Evolutionary conservation across 2,113 vertebrate genomes (phyloP).

Genomic region (Microcebus ravelobensis): DNA sequence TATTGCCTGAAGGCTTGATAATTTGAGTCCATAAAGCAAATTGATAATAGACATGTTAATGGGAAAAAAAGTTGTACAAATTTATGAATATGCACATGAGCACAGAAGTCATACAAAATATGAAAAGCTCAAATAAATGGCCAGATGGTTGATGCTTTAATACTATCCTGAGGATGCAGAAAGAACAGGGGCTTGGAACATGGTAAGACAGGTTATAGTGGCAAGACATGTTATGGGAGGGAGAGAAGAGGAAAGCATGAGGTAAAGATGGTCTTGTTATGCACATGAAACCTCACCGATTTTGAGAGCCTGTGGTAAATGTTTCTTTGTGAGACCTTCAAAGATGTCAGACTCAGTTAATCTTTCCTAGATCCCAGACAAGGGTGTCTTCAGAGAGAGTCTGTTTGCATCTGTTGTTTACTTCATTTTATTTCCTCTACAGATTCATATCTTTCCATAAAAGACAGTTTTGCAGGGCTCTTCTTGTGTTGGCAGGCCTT

Average conservation of each 20-base stretch:
- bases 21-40: not conserved
- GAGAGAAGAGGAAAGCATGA: not conserved
- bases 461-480: not conserved
- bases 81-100: not conserved
- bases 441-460: not conserved
- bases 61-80: not conserved
- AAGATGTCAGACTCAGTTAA: not conserved
- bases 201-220: not conserved
- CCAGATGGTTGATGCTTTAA: not conserved
- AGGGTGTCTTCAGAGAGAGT: not conserved
- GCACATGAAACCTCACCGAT: not conserved
- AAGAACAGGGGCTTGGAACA: not conserved
- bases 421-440: not conserved
- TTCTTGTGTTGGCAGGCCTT: not conserved
- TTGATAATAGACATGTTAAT: not conserved
- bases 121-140: not conserved
- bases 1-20: not conserved
- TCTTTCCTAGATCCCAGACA: not conserved
- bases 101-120: not conserved
- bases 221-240: not conserved
- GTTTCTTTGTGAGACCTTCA: not conserved
- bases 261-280: not conserved
- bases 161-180: not conserved
- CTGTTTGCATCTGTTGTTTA: not conserved
- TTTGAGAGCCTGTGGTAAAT: not conserved